Evolutionary conservation across 2,888 invertebrate species (phyloP).

Genomic region (Cerastis rubricosa): DNA sequence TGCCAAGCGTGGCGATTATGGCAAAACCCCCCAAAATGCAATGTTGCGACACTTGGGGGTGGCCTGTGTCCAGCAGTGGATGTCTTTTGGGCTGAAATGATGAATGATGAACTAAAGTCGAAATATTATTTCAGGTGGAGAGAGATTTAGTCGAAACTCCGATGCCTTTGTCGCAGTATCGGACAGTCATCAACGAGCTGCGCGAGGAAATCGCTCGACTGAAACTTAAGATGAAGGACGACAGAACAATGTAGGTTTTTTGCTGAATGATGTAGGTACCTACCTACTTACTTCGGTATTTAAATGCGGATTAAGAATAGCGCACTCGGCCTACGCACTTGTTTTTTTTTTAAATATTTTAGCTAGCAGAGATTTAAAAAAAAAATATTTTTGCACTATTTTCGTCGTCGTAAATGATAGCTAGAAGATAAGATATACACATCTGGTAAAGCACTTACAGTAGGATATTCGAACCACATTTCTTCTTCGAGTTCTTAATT

Average conservation of each 20-base stretch:
- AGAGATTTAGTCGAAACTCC: slow-evolving; percentile 92
- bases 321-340: not conserved
- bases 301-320: slow-evolving; percentile 5
- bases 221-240: slow-evolving; percentile 95
- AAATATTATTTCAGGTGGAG: slow-evolving; percentile 88
- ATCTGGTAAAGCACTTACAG: not conserved
- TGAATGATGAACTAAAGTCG: not conserved
- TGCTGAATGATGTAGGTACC: slow-evolving; percentile 5
- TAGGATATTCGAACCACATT: not conserved
- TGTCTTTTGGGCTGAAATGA: too few species aligned
- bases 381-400: too few species aligned
- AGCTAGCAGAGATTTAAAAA: too few species aligned
- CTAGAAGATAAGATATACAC: not conserved
- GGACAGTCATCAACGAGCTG: slow-evolving; percentile 95
- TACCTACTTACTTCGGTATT: slow-evolving; percentile 2
- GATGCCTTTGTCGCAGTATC: slow-evolving; percentile 96
- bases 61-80: too few species aligned
- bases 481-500: not conserved
- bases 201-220: slow-evolving; percentile 96
- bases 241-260: slow-evolving; percentile 86
- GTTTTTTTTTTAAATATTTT: not conserved
- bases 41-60: too few species aligned
- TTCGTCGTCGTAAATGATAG: not conserved
- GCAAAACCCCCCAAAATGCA: too few species aligned
- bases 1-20: too few species aligned